Evolutionary conservation across 1,140 invertebrate species (phyloP), one percentile per base, ranked within the genome.

Genomic region (Ericerus pela): DNA sequence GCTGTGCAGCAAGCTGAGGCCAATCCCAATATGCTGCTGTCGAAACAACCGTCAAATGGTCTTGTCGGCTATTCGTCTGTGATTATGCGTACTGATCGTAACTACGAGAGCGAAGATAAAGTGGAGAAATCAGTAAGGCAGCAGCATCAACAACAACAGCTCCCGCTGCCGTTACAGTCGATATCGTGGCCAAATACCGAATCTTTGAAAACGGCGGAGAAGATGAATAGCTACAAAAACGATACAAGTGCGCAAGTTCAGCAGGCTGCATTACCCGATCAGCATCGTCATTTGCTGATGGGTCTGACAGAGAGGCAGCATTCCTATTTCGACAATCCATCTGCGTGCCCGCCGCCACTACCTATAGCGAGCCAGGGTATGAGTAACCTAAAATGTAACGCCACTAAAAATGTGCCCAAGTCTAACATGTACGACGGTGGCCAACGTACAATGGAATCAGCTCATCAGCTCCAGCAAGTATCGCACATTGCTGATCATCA

Each of bases 351-450:
- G 4, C 10, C 41, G 16, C 41, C 22, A 24, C 64, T 73, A 0
- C 70, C 63, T 61, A 62, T 60, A 22, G 65, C 63, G 38, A 20
- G 20, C 4, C 72, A 74, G 67, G 75, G 81, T 51, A 75, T 75
- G 22, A 66, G 81, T 58, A 80, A 82, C 68, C 79, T 82, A 69
- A 68, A 82, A 28, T 81, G 76, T 33, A 79, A 79, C 63, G 68
- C 80, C 52, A 80, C 79, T 20, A 81, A 83, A 62, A 78, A 80
- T 4, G 82, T 82, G 78, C 81, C 75, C 66, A 79, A 82, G 63
- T 79, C 82, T n/a, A 83, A 83, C 68, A 38, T 38, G 36, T 38
- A 38, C 36, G 36, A 38, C 4, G 36, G 20, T 14, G 81, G 79
- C 67, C 69, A 81, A 53, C 80, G 80, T 68, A 74, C 69, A 28